These are phyloP conservation scores for Hymenochirus boettgeri DNA, from an alignment of 2,113 vertebrate species.

Conservation along the genomic window DNA sequence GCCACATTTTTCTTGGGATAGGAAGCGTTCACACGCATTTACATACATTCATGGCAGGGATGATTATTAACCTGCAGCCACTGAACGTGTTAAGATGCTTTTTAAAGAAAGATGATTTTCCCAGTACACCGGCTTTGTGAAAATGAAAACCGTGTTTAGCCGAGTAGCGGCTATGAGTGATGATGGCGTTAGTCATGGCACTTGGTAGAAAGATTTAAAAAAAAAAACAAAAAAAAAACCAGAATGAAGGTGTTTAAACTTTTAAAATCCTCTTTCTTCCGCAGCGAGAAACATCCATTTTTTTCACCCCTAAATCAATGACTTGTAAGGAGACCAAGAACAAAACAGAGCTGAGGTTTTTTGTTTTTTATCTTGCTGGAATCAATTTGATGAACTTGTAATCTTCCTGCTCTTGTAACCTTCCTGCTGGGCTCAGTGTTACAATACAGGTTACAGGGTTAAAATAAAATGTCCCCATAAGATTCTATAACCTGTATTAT, in stretches of 20 bases:
- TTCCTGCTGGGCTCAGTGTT: no score
- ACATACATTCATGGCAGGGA: slow-evolving; percentile 31
- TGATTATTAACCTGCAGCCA: no score
- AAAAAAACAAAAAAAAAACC: no score
- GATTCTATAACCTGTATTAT: no score
- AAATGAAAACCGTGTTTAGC: slow-evolving; percentile 22
- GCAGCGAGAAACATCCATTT: background rate
- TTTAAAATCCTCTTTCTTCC: background rate
- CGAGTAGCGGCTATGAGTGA: background rate
- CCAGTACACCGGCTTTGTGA: slow-evolving; percentile 8
- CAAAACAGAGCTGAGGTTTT: slow-evolving; percentile 23
- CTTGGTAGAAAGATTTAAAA: no score
- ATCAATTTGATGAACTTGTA: slow-evolving; percentile 42
- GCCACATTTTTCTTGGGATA: slow-evolving; percentile 18
- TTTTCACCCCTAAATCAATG: slow-evolving; percentile 28
- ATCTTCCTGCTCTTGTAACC: slow-evolving; percentile 36
- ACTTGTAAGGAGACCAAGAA: slow-evolving; percentile 26
- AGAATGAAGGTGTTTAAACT: slow-evolving; percentile 27
- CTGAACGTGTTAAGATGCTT: slow-evolving; percentile 19
- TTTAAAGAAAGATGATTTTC: slow-evolving; percentile 11
- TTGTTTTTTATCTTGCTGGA: slow-evolving; percentile 13
- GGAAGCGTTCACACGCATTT: slow-evolving; percentile 28
- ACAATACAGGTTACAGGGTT: no score
- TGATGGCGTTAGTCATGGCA: background rate
- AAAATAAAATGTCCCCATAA: no score